These are phyloP conservation scores for Albula goreensis DNA, from an alignment of 2,113 vertebrate species.

Conservation along the genomic window DNA sequence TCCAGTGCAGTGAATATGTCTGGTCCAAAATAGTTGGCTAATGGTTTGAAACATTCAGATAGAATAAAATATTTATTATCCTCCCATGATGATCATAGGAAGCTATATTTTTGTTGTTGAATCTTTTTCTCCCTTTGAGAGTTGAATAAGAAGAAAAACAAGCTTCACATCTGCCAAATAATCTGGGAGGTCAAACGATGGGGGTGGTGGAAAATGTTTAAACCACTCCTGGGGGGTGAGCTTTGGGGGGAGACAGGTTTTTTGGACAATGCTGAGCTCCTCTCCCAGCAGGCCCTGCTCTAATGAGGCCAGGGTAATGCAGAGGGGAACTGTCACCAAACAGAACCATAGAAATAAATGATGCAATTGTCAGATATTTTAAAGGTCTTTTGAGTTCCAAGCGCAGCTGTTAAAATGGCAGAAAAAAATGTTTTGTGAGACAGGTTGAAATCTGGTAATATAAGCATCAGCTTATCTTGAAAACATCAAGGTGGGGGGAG, in stretches of 20 bases:
- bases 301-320: background rate
- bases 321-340: background rate
- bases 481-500: background rate
- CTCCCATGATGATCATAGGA: too few species aligned
- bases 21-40: too few species aligned
- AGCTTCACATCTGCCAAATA: background rate
- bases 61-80: too few species aligned
- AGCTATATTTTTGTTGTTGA: background rate
- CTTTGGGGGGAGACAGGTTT: background rate
- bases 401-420: conserved; percentile 29
- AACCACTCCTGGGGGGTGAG: background rate
- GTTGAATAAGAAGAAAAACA: background rate
- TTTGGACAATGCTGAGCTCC: too few species aligned
- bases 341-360: background rate
- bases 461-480: background rate
- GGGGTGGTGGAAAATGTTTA: conserved; percentile 21
- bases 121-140: background rate
- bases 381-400: background rate
- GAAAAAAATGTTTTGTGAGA: background rate
- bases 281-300: conserved; percentile 18
- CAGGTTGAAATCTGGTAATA: background rate
- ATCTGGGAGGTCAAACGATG: conserved; percentile 12
- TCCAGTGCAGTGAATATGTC: too few species aligned
- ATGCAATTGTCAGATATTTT: background rate
- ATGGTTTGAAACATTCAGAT: too few species aligned